phyloP scores from a whole-genome alignment of 1,140 invertebrate species.

The Lanistes nyassanus region DNA sequence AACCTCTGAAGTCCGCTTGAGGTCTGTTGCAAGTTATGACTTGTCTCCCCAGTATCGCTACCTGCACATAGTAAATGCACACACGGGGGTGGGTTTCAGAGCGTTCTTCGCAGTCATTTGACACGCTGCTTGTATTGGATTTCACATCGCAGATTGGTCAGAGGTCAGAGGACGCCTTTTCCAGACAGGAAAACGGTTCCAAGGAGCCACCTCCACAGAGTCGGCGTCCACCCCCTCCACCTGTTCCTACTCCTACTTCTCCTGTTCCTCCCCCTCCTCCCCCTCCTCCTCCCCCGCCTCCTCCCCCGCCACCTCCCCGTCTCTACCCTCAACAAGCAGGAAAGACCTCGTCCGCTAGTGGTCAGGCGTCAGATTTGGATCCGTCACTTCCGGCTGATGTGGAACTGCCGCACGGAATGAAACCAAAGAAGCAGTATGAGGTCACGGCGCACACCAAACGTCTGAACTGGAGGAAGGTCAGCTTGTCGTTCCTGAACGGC shows the following conservation, averaged over 20 bases:
- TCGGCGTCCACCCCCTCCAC: constrained; percentile 71
- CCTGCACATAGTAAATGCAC: no score
- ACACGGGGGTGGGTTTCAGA: no score
- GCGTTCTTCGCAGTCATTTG: no score
- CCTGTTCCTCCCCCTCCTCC: constrained; percentile 72
- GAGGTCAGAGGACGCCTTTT: constrained; percentile 48
- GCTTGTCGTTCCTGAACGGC: no score
- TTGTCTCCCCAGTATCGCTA: no score
- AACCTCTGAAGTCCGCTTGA: no score
- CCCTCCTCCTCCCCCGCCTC: constrained; percentile 70
- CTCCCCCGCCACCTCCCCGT: constrained; percentile 38
- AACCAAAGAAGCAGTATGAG: constrained; percentile 93
- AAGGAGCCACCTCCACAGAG: constrained; percentile 55
- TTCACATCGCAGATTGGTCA: constrained; percentile 48
- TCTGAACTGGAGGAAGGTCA: constrained; percentile 73
- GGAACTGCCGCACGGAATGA: constrained; percentile 83
- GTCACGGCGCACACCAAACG: constrained; percentile 83
- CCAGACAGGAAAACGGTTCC: constrained; percentile 70
- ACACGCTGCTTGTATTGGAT: background rate
- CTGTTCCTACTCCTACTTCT: constrained; percentile 70
- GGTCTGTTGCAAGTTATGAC: no score
- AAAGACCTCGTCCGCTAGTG: constrained; percentile 62
- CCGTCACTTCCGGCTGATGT: constrained; percentile 51
- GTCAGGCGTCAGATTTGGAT: constrained; percentile 56
- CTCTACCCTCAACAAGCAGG: constrained; percentile 44